phyloP scores from a whole-genome alignment of 2,113 vertebrate genomes.

The Ursus arctos region DNA sequence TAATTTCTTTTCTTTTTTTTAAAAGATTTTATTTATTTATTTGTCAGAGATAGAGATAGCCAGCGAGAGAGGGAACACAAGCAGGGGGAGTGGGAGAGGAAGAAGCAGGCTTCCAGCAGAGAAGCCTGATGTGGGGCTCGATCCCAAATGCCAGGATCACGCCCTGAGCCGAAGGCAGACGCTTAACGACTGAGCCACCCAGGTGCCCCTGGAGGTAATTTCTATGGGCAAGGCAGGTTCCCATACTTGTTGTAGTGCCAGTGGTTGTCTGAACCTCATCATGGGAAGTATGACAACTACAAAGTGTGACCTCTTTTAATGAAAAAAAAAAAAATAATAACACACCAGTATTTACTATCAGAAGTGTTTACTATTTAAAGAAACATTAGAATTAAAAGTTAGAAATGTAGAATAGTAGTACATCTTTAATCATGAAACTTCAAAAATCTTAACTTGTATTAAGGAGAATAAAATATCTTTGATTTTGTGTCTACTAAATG shows the following conservation, averaged over 20 bases:
- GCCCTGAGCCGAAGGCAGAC: too few species aligned
- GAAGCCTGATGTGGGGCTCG: too few species aligned
- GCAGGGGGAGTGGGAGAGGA: too few species aligned
- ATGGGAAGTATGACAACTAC: not conserved
- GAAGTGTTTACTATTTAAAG: not conserved
- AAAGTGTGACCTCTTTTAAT: not conserved
- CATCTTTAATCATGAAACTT: not conserved
- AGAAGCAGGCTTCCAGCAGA: too few species aligned
- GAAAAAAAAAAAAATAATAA: not conserved
- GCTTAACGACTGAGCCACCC: too few species aligned
- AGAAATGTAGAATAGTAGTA: not conserved
- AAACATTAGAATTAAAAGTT: not conserved
- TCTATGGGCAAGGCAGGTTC: not conserved
- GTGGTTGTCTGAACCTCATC: not conserved
- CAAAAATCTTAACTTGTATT: not conserved
- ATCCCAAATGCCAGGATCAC: too few species aligned
- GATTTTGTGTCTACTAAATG: not conserved
- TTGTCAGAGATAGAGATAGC: too few species aligned
- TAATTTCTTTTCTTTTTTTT: not conserved
- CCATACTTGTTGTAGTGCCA: not conserved
- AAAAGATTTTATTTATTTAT: too few species aligned
- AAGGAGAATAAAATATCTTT: not conserved
- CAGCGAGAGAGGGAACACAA: too few species aligned
- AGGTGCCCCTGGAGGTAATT: not conserved
- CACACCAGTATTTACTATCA: not conserved